Conservation (phyloP, 1,140 invertebrate species). For the Lepeophtheirus salmonis region DNA sequence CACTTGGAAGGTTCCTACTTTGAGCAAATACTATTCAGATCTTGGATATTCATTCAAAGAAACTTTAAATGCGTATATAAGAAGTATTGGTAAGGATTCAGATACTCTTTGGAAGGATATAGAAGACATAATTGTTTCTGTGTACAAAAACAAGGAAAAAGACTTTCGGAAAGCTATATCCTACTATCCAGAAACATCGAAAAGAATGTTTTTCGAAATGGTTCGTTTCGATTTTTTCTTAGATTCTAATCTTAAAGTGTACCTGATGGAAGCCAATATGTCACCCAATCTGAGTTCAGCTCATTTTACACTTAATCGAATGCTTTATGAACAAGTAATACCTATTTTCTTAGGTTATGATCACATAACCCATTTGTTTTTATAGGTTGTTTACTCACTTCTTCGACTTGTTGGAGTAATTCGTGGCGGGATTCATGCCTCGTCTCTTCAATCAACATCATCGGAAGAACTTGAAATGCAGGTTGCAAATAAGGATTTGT, state of each 20-base stretch:
- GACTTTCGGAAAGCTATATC: conserved; percentile 25
- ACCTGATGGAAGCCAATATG: conserved; percentile 92
- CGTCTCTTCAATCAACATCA: conserved; percentile 18
- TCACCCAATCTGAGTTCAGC: conserved; percentile 85
- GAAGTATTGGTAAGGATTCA: conserved; percentile 41
- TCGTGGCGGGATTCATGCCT: conserved; percentile 28
- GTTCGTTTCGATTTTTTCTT: conserved; percentile 81
- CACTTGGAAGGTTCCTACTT: conserved; percentile 73
- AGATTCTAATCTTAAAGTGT: conserved; percentile 68
- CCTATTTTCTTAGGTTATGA: no score
- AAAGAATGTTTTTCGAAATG: conserved; percentile 67
- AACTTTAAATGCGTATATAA: conserved; percentile 60
- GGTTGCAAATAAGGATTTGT: conserved; percentile 55
- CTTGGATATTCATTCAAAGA: conserved; percentile 67
- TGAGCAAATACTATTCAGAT: conserved; percentile 51
- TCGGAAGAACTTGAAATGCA: conserved; percentile 40
- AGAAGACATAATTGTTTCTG: conserved; percentile 49
- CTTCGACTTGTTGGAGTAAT: conserved; percentile 59
- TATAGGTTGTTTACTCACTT: conserved; percentile 56
- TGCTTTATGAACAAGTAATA: conserved; percentile 48
- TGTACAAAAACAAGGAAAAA: conserved; percentile 53
- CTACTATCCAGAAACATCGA: conserved; percentile 30
- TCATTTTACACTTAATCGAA: conserved; percentile 53
- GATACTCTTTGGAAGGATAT: conserved; percentile 58
- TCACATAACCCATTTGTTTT: not conserved